A percentile compares a stretch with the other conserved stretches of the same genome.
Conservation (phyloP, 2,797 vertebrate genomes). For the Clangula hyemalis region DNA sequence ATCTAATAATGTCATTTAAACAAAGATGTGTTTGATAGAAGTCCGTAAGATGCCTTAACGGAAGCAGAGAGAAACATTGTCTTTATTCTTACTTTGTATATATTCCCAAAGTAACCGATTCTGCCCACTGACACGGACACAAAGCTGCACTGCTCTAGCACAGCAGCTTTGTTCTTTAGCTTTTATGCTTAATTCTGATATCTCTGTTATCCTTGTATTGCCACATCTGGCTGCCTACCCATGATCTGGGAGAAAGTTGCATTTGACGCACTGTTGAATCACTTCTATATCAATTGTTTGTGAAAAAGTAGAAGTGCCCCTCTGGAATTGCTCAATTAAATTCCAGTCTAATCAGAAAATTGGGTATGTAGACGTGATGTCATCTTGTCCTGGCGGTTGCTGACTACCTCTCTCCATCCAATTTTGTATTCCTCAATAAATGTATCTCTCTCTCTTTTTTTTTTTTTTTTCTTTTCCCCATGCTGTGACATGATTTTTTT, state of each 20-base stretch:
- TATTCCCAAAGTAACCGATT: background rate
- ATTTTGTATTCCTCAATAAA: background rate
- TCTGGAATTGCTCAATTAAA: background rate
- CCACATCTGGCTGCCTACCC: background rate
- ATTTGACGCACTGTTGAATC: background rate
- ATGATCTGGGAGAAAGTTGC: background rate
- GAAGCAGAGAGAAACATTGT: background rate
- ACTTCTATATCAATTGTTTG: background rate
- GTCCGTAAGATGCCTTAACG: rapidly evolving
- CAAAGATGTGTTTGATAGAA: background rate
- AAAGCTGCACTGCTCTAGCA: background rate
- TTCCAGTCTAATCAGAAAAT: background rate
- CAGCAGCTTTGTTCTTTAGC: background rate
- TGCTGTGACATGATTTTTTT: background rate
- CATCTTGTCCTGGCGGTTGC: background rate
- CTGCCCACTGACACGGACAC: background rate
- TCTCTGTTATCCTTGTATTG: background rate
- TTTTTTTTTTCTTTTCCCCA: background rate
- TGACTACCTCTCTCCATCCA: background rate
- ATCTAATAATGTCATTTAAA: background rate
- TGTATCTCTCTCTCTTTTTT: background rate
- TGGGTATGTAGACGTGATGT: background rate
- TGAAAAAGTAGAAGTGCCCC: background rate
- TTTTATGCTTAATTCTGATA: background rate
- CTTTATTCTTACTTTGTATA: background rate